These are phyloP conservation scores for Omphaloscelis lunosa DNA, from an alignment of 2,888 invertebrate genomes.

Conservation along the genomic window DNA sequence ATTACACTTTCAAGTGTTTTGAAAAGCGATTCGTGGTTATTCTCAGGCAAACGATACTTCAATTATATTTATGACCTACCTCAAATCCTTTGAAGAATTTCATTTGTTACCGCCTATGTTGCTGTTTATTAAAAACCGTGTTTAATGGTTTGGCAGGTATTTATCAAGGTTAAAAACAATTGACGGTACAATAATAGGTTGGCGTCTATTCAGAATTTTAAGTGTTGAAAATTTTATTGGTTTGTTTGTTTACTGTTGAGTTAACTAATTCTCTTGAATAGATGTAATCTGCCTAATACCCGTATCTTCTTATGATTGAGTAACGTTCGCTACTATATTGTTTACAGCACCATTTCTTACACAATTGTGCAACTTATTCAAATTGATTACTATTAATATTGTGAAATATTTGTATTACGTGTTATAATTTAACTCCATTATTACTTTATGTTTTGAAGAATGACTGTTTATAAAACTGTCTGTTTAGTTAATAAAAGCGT, in stretches of 20 bases:
- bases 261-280: constrained; percentile 27
- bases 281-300: constrained; percentile 12
- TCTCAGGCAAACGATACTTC: constrained; percentile 50
- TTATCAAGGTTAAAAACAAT: constrained; percentile 57
- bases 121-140: constrained; percentile 14
- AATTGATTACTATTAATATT: constrained; percentile 35
- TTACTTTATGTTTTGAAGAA: constrained; percentile 3
- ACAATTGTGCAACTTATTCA: constrained; percentile 32
- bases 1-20: constrained; percentile 59
- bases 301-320: constrained; percentile 16
- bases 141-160: constrained; percentile 41
- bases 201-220: constrained; percentile 59
- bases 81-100: constrained; percentile 61
- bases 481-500: constrained; percentile 13
- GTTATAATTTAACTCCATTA: constrained; percentile 4
- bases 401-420: constrained; percentile 26
- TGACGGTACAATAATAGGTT: no score
- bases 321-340: constrained; percentile 8
- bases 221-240: constrained; percentile 59
- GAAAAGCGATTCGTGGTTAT: constrained; percentile 37
- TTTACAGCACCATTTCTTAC: constrained; percentile 12
- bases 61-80: constrained; percentile 71
- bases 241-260: constrained; percentile 34
- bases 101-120: constrained; percentile 32
- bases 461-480: neutral